phyloP scores from a whole-genome alignment of 2,113 vertebrate species.

The Pteronura brasiliensis region DNA sequence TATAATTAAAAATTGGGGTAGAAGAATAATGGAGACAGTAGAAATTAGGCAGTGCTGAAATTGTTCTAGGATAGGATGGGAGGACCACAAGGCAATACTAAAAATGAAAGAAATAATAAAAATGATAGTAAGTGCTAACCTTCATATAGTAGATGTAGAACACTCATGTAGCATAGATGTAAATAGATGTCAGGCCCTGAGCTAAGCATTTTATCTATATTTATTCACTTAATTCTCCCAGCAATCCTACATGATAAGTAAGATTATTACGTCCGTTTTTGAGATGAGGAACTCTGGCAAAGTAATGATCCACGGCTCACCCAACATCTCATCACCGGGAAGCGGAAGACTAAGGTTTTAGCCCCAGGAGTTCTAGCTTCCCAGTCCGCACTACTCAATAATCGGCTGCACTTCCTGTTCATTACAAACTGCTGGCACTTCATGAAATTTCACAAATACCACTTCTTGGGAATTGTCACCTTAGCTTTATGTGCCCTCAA shows the following conservation, averaged over 20 bases:
- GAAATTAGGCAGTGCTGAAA: background rate
- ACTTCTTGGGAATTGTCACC: background rate
- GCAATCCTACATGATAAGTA: background rate
- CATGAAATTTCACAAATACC: background rate
- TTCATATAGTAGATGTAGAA: background rate
- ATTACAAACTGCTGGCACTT: background rate
- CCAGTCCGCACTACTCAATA: background rate
- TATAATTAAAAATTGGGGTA: background rate
- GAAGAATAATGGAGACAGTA: background rate
- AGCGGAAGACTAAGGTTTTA: background rate
- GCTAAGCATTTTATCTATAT: background rate
- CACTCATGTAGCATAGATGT: background rate
- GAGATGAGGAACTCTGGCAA: background rate
- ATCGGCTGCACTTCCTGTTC: background rate
- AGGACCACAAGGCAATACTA: background rate
- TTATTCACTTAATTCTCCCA: background rate
- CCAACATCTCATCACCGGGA: background rate
- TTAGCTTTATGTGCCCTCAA: background rate
- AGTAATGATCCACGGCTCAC: background rate
- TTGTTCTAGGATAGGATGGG: background rate
- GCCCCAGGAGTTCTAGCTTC: background rate
- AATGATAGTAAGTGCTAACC: background rate
- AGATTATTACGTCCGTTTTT: background rate
- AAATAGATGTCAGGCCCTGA: background rate
- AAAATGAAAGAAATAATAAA: background rate